phyloP scores from a whole-genome alignment of 2,888 invertebrate genomes.

The Cantharis flavilabris region DNA sequence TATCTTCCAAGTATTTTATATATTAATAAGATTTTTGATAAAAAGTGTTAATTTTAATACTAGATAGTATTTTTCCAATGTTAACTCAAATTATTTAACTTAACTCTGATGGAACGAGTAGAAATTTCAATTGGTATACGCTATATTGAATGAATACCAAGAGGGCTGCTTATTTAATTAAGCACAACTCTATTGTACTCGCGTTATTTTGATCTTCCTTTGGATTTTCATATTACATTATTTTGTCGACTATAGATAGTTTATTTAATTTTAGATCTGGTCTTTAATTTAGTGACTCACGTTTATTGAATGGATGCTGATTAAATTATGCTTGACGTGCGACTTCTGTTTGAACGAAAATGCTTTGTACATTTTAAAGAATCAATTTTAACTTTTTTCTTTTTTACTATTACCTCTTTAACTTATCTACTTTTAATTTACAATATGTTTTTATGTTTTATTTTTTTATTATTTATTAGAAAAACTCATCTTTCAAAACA shows the following conservation, averaged over 20 bases:
- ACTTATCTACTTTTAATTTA: neutral
- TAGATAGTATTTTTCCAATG: too few species aligned
- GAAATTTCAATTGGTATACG: conserved; percentile 10
- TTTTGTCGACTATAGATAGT: conserved; percentile 31
- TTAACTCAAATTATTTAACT: too few species aligned
- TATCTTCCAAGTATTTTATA: neutral
- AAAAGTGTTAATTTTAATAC: neutral
- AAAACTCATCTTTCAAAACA: neutral
- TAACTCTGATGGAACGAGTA: conserved; percentile 4
- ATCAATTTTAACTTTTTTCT: conserved; percentile 7
- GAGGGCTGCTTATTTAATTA: conserved; percentile 30
- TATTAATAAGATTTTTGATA: neutral
- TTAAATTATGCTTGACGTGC: conserved; percentile 28
- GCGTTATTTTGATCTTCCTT: conserved; percentile 31
- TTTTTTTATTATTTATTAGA: neutral
- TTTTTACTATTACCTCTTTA: conserved; percentile 9
- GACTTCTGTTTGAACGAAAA: conserved; percentile 25
- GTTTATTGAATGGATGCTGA: conserved; percentile 27
- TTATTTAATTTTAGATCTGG: conserved; percentile 31
- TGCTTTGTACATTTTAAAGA: conserved; percentile 25
- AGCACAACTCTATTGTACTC: conserved; percentile 27
- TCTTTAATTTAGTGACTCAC: conserved; percentile 31
- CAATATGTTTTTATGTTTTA: neutral
- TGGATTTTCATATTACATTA: conserved; percentile 32
- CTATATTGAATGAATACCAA: conserved; percentile 25